Evolutionary conservation across 2,113 vertebrate species (phyloP).

Genomic region (Eulacestoma nigropectus): DNA sequence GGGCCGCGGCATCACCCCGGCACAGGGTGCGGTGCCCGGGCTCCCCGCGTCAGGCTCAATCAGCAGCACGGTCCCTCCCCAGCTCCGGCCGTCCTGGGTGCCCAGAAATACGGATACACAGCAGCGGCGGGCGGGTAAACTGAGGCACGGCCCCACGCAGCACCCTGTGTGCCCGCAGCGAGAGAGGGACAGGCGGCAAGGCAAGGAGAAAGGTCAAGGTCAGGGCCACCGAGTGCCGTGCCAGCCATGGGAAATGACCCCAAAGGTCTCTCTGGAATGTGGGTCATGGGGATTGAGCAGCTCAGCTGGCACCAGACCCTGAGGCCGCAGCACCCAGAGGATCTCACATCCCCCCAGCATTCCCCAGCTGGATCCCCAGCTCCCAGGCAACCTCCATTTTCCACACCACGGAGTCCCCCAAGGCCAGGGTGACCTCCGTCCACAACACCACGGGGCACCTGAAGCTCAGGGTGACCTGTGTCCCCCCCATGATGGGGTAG

Average conservation of each 20-base stretch:
- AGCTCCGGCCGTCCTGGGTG: fast-evolving
- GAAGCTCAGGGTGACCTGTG: background rate
- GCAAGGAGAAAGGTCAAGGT: background rate
- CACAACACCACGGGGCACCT: too few relatives aligned
- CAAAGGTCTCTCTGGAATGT: background rate
- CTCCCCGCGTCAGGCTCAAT: fast-evolving
- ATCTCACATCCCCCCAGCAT: background rate
- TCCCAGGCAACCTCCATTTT: background rate
- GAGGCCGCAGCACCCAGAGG: background rate
- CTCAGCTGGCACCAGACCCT: fast-evolving
- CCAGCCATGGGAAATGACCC: background rate
- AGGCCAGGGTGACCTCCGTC: background rate
- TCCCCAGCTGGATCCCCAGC: background rate
- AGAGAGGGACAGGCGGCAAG: background rate
- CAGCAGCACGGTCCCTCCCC: background rate
- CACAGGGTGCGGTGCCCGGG: background rate
- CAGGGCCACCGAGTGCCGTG: fast-evolving
- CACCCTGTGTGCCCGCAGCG: fast-evolving
- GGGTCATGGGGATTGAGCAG: background rate
- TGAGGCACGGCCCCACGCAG: background rate
- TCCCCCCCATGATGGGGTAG: fast-evolving
- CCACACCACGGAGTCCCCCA: background rate
- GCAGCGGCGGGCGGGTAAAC: background rate
- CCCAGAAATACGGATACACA: fast-evolving
- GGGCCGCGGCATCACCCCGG: background rate